These are phyloP conservation scores for Dendrophyllia cribrosa DNA, from an alignment of 64 coral and sea anemone genomes.

Conservation along the genomic window DNA sequence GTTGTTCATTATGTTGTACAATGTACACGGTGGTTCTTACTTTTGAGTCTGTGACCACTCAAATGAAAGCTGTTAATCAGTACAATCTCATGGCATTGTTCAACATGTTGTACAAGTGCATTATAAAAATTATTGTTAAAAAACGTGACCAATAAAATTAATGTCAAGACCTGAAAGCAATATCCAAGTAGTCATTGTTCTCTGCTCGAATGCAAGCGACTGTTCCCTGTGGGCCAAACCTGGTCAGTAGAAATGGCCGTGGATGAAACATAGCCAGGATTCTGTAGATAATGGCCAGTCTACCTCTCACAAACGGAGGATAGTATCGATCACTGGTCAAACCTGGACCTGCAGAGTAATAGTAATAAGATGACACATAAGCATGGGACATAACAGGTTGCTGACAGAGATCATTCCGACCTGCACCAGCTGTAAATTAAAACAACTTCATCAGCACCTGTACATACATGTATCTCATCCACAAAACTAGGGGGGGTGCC, in stretches of 20 bases:
- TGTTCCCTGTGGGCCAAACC: constrained; percentile 93
- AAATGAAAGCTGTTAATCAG: too few relatives aligned
- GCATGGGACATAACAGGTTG: background rate
- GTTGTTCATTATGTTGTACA: too few relatives aligned
- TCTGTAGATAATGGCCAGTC: constrained; percentile 62
- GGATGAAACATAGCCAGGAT: constrained; percentile 94
- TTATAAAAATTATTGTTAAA: too few relatives aligned
- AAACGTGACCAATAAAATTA: background rate
- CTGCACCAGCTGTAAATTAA: too few relatives aligned
- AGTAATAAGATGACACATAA: background rate
- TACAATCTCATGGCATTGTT: too few relatives aligned
- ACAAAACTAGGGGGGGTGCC: too few relatives aligned
- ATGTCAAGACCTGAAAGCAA: constrained; percentile 87
- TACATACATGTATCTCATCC: too few relatives aligned
- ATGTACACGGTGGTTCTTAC: too few relatives aligned
- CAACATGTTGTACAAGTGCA: too few relatives aligned
- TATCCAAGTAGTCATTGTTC: constrained; percentile 85
- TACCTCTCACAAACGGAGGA: constrained; percentile 68
- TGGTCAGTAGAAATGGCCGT: constrained; percentile 82
- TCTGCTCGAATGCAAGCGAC: constrained; percentile 89
- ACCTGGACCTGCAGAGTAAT: constrained; percentile 59
- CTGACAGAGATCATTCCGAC: too few relatives aligned
- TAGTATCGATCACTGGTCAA: constrained; percentile 82
- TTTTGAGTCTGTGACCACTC: too few relatives aligned
- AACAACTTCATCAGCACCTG: too few relatives aligned